phyloP scores from a whole-genome alignment of 2,888 invertebrate species.

The Taenaris catops region DNA sequence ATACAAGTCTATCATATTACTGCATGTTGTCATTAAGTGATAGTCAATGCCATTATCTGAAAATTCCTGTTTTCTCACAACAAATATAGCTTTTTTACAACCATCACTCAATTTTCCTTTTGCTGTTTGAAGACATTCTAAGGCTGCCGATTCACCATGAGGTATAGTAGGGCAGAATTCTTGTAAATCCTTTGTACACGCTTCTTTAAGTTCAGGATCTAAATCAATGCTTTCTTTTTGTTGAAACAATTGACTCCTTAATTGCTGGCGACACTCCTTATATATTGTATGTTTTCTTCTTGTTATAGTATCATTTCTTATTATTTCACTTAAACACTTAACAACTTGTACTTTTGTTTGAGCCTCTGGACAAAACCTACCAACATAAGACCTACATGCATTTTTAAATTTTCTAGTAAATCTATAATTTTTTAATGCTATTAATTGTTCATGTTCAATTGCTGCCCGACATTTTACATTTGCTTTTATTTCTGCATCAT shows the following conservation, averaged over 20 bases:
- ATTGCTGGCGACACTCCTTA: constrained; percentile 94
- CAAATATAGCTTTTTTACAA: constrained; percentile 91
- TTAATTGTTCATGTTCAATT: constrained; percentile 98
- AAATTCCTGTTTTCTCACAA: constrained; percentile 91
- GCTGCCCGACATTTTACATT: constrained; percentile 93
- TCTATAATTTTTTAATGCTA: constrained; percentile 94
- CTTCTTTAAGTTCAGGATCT: constrained; percentile 90
- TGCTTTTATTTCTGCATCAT: constrained; percentile 88
- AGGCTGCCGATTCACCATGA: constrained; percentile 85
- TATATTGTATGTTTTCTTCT: constrained; percentile 88
- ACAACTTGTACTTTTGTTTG: constrained; percentile 89
- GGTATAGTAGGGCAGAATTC: constrained; percentile 84
- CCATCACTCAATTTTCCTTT: constrained; percentile 81
- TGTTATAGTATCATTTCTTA: constrained; percentile 92
- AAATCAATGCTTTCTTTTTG: constrained; percentile 93
- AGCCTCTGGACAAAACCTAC: constrained; percentile 83
- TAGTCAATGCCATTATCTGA: constrained; percentile 94
- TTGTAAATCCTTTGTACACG: constrained; percentile 89
- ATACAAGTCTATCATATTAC: constrained; percentile 91
- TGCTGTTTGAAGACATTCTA: constrained; percentile 88
- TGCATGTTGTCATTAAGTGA: constrained; percentile 90
- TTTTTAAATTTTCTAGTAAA: constrained; percentile 97
- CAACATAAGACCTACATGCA: constrained; percentile 92
- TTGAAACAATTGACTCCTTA: constrained; percentile 94
- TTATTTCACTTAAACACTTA: constrained; percentile 92